Base-by-base conservation (phyloP, 1,140 invertebrate species). In the Drosophila bocqueti region DNA sequence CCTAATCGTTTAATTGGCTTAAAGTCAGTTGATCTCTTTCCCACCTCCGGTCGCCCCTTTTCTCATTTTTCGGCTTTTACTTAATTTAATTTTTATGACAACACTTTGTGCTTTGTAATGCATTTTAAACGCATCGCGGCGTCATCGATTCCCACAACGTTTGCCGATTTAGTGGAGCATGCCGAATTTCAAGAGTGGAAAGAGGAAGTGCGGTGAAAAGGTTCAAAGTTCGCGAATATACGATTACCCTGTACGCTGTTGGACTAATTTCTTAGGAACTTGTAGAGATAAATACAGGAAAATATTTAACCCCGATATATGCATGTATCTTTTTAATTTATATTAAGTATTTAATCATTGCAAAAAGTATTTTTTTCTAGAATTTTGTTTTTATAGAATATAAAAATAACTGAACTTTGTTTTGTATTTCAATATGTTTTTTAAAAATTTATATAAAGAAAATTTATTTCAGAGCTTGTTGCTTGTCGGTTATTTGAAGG, bases 1-100 rank as follows among this genome's bases (percentile, higher is more conserved):
- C 85, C 85, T 90, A 90, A 90, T 90, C 85, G 79, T 90, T 90
- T 90, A 91, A 90, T 90, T 90, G 85, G 85, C 82, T 90, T 90
- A 85, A 85, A 90, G 85, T 74, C 72, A 61, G 81, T 82, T 82
- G 50, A 80, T 67, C 43, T 60, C 80, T 57, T 59, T 47, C 40
- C 36, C 52, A 10, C 36, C 58, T 54, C 29, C 38, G 10, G 34
- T 77, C 42, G 8, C 21, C 54, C 21, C 21, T 55, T 63, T 54
- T 36, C 13, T 38, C 24, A 55, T 40, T 66, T 63, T 60, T 55
- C 47, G 66, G 67, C 57, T 59, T 90, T 83, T 83, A 81, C 85
- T 81, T 86, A 76, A 76, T 91, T 91, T 81, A 75, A 80, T 83
- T 91, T 91, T 80, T 72, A 91, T 91, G 75, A 83, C 86, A 86